These are phyloP conservation scores for Lordiphosa andalusiaca DNA, from an alignment of 2,888 invertebrate genomes.

Conservation along the genomic window DNA sequence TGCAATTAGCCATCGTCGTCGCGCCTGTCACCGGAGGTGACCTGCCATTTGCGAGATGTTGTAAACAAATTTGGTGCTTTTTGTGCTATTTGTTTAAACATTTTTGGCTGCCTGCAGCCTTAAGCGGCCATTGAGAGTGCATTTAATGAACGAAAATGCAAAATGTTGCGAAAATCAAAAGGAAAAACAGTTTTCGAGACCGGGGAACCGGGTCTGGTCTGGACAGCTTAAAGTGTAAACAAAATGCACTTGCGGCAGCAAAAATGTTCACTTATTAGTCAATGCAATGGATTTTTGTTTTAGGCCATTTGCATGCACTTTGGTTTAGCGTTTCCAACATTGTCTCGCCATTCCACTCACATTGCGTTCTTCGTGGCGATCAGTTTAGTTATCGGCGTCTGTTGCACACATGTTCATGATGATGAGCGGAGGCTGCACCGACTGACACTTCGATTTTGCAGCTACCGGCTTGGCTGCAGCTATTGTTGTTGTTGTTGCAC, in stretches of 20 bases:
- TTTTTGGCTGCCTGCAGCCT: conserved; percentile 50
- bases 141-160: conserved; percentile 63
- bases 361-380: conserved; percentile 5
- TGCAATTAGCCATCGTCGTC: conserved; percentile 50
- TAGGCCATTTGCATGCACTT: conserved; percentile 71
- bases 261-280: conserved; percentile 65
- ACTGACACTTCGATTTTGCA: conserved; percentile 73
- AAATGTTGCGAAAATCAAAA: conserved; percentile 43
- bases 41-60: conserved; percentile 4
- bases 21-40: conserved; percentile 42
- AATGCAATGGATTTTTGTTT: conserved; percentile 52
- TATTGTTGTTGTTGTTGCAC: conserved; percentile 57
- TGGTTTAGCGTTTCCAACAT: conserved; percentile 47
- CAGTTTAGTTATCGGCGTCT: conserved; percentile 42
- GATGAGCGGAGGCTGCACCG: conserved; percentile 38
- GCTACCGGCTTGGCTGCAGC: conserved; percentile 31
- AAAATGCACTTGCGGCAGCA: conserved; percentile 49
- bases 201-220: conserved; percentile 4
- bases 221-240: conserved; percentile 70
- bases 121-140: conserved; percentile 69
- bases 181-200: conserved; percentile 10
- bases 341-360: conserved; percentile 22
- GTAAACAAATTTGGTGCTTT: conserved; percentile 31
- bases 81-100: conserved; percentile 64
- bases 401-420: conserved; percentile 69